Evolutionary conservation across 2,797 vertebrate species (phyloP), one percentile per base, ranked within the genome.

Genomic region (Protosalanx chinensis): DNA sequence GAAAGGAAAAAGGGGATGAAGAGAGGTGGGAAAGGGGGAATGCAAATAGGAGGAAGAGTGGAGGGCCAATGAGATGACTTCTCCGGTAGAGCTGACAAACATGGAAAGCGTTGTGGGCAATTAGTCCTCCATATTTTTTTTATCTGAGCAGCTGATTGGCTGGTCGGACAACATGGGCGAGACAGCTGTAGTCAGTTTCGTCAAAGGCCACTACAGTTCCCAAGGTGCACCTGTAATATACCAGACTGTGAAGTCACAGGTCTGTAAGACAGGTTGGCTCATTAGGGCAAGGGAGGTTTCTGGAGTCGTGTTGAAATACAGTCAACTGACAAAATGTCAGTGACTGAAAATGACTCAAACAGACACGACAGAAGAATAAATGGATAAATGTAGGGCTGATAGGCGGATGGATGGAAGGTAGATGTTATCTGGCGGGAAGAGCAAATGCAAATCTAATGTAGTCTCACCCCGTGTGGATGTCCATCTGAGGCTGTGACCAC

Each of bases 401-500:
- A 13, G 64, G 7, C 27, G 15, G 46, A 66, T 53, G 1, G 27
- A 66, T 51, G 27, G 27, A 29, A 29, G 3, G 27, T n/a, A 49
- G 20, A 67, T 32, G 16, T 29, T 13, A 33, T 13, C 18, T 29
- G 35, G 63, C 18, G 56, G 30, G 56, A 67, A n/a, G 51, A 68
- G n/a, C 12, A n/a, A 1, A 32, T 37, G 32, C 5, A 16, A 10
- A 3, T 33, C 35, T 16, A 6, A 53, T 18, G 51, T 6, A 67
- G 72, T 79, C 96, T 96, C 92, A 99, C 97, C 93, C 96, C 96
- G n/a, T 93, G 93, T 8, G 93, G 93, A 33, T 92, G 93, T 81
- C 95, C 94, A 20, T 99, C 97, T 0, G 95, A 95, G 61, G 96
- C 97, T 0, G 95, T 97, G 79, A 99, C 89, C 68, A 94, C 93